Base-by-base conservation (phyloP, 1,140 invertebrate species). In the Drosophila quadrilineata region DNA sequence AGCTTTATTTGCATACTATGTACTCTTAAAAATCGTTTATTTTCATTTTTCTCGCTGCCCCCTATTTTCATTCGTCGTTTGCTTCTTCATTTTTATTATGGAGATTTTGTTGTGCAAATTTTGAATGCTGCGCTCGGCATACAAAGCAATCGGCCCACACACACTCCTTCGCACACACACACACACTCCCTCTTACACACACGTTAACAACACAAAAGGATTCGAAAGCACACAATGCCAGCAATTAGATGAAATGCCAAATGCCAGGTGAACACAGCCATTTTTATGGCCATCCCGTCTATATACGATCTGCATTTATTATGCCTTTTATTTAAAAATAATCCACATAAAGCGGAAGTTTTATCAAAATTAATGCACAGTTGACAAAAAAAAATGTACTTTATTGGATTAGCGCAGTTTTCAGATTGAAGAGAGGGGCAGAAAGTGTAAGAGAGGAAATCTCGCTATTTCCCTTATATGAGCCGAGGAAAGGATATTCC, bases 1-100 rank as follows among this genome's bases (percentile, higher is more conserved):
- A 72, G 68, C 70, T 69, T 77, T 77, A 84, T 80, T 82, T 82
- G 76, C 82, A 71, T 69, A 71, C n/a, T n/a, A n/a, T n/a, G n/a
- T 69, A 76, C 75, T 82, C 43, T 84, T 59, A 58, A 69, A 65
- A 66, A 66, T 60, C 57, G 63, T 66, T 66, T 52, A 65, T 65
- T 57, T 65, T 24, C 33, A 36, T 36, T 36, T 50, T 35, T 28
- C 35, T 19, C 28, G 0, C 26, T 24, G 4, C 16, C 17, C n/a
- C n/a, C n/a, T n/a, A n/a, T n/a, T 14, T 33, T 31, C 24, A 6
- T 31, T 16, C 21, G 8, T 28, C 6, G 5, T 9, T 24, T 22
- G 12, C 8, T 28, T 48, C 49, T 43, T 6, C 10, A 29, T 31
- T 45, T 53, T 31, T 60, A 60, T 52, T 59, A 65, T 62, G 57